Conservation (phyloP, 2,888 invertebrate species). For the Thecocarcelia acutangulata region DNA sequence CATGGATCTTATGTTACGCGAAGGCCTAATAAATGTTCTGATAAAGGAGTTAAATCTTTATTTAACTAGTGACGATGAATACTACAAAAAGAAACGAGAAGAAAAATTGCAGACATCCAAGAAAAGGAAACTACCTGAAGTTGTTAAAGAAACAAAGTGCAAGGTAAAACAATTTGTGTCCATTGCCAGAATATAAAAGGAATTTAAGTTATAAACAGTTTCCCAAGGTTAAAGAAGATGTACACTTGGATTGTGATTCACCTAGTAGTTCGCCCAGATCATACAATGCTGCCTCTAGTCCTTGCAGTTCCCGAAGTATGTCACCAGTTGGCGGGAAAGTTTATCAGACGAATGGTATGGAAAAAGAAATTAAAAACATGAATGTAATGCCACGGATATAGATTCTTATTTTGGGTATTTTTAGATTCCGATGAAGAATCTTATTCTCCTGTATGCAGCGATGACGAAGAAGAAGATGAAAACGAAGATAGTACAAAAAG, state of each 20-base stretch:
- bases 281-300: constrained; percentile 77
- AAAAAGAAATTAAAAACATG: not conserved
- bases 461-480: constrained; percentile 79
- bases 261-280: constrained; percentile 79
- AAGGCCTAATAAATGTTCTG: constrained; percentile 83
- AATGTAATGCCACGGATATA: no score
- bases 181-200: not conserved
- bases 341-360: constrained; percentile 69
- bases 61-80: constrained; percentile 78
- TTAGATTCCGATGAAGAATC: constrained; percentile 74
- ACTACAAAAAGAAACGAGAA: constrained; percentile 77
- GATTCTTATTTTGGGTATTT: not conserved
- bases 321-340: constrained; percentile 77
- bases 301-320: constrained; percentile 80
- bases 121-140: constrained; percentile 76
- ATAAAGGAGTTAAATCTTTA: constrained; percentile 81
- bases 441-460: constrained; percentile 81
- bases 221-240: constrained; percentile 75
- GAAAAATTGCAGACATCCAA: constrained; percentile 76
- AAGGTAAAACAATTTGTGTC: constrained; percentile 72
- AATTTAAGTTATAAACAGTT: constrained; percentile 68
- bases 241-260: constrained; percentile 77
- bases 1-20: constrained; percentile 82
- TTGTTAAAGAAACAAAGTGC: constrained; percentile 72
- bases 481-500: constrained; percentile 50